Evolutionary conservation across 2,113 vertebrate genomes (phyloP).

Genomic region (Chloebia gouldiae): DNA sequence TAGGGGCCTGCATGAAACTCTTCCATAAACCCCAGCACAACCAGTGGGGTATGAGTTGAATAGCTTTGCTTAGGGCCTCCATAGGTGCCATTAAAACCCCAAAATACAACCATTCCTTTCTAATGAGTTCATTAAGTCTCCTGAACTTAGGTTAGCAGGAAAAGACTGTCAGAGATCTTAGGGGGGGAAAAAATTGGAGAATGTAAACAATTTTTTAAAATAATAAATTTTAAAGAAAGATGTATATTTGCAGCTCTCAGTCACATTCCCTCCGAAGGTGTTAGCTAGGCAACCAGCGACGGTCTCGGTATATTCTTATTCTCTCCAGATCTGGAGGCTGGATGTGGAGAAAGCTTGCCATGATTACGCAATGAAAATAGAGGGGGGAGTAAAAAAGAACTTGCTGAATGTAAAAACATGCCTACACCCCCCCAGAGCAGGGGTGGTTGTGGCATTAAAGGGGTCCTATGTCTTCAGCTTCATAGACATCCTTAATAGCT

Average conservation of each 20-base stretch:
- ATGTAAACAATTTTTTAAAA: background rate
- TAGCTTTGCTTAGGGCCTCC: background rate
- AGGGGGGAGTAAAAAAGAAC: constrained; percentile 51
- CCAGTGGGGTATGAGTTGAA: background rate
- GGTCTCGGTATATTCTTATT: constrained; percentile 2
- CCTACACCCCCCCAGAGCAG: constrained; percentile 6
- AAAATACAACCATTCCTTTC: background rate
- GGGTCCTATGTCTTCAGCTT: background rate
- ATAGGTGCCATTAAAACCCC: background rate
- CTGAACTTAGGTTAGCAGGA: background rate
- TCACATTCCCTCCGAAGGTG: constrained; percentile 28
- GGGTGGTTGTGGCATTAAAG: background rate
- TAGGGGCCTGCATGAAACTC: background rate
- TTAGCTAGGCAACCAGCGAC: constrained; percentile 62
- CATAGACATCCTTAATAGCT: background rate
- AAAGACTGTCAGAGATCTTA: background rate
- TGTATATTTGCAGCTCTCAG: background rate
- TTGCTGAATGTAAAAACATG: constrained; percentile 45
- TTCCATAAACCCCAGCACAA: background rate
- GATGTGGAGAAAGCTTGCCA: constrained; percentile 49
- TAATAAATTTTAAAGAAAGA: background rate
- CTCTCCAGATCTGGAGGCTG: constrained; percentile 56
- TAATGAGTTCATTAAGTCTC: background rate
- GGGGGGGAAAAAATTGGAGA: background rate
- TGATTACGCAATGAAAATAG: constrained; percentile 63